Evolutionary conservation across 2,888 invertebrate genomes (phyloP), one percentile per base, ranked within the genome.

Genomic region (Polydrusus tereticollis): DNA sequence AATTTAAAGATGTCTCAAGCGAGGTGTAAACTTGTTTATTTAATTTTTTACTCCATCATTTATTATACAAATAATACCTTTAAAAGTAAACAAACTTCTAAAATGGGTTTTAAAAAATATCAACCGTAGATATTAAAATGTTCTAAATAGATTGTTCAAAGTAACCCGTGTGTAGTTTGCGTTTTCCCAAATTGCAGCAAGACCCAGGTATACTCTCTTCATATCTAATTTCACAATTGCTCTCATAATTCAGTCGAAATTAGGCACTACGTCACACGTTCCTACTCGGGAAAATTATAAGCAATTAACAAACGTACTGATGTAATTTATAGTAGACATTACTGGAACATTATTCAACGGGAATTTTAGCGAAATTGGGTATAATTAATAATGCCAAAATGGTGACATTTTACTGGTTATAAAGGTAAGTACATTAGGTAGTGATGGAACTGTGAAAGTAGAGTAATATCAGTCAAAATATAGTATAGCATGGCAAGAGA

Each of bases 211-310:
- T 74, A 63, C 64, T 36, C 21, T 78, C 73, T 75, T 76, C 76
- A 83, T 83, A 83, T 83, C 82, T 84, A 84, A 85, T 85, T 84
- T 83, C 84, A 80, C 83, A 84, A 84, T 85, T 85, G 84, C 82
- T 81, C 82, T 82, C 83, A 84, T 85, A 84, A 85, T 80, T 84
- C 84, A 84, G 80, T 59, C 72, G 63, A 76, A 78, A 77, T 78
- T 78, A 78, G 76, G 75, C 73, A 68, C 75, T 76, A 75, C 77
- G 77, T 78, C 78, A 78, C 78, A 79, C 76, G 70, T 60, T 73
- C 50, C 70, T 71, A 71, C 67, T 78, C 76, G 74, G 69, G 75
- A 73, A 77, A 79, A 79, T 79, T 78, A 78, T 74, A 76, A 73
- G 72, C 78, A 79, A 78, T 79, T 79, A 79, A 62, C 76, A 71